These are phyloP conservation scores for Gymnocypris eckloni DNA, from an alignment of 2,797 vertebrate species.

Conservation along the genomic window DNA sequence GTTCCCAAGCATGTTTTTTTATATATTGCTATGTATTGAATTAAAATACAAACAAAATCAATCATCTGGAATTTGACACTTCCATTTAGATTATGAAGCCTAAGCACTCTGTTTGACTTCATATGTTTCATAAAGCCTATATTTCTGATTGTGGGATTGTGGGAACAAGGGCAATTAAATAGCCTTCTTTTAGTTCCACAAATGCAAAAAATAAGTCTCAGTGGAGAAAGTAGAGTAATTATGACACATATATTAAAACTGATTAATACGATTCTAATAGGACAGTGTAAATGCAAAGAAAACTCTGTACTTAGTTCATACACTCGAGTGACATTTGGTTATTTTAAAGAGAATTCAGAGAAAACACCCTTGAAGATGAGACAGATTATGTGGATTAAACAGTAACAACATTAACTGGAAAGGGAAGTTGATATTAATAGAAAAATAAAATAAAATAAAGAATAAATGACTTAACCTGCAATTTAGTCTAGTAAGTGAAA, in stretches of 20 bases:
- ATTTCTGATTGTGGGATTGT: neutral
- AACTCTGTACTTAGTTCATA: neutral
- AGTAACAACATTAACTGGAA: neutral
- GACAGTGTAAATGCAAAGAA: neutral
- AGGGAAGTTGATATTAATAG: neutral
- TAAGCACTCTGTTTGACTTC: neutral
- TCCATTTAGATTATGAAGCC: neutral
- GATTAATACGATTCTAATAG: too few species aligned
- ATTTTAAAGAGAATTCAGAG: neutral
- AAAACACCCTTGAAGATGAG: neutral
- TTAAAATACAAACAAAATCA: constrained; percentile 13
- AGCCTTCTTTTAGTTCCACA: neutral
- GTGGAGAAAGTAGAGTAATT: neutral
- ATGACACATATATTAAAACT: neutral
- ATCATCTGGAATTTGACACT: neutral
- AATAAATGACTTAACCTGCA: neutral
- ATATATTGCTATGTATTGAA: neutral
- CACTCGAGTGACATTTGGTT: neutral
- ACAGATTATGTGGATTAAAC: neutral
- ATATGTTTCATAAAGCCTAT: neutral
- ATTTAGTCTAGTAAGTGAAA: neutral
- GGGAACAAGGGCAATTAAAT: neutral
- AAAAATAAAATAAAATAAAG: neutral
- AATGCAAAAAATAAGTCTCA: neutral
- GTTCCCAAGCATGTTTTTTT: neutral